A percentile compares a stretch with the other conserved stretches of the same genome.
phyloP scores from a whole-genome alignment of 1,140 invertebrate species.

The Stegodyphus dumicola region DNA sequence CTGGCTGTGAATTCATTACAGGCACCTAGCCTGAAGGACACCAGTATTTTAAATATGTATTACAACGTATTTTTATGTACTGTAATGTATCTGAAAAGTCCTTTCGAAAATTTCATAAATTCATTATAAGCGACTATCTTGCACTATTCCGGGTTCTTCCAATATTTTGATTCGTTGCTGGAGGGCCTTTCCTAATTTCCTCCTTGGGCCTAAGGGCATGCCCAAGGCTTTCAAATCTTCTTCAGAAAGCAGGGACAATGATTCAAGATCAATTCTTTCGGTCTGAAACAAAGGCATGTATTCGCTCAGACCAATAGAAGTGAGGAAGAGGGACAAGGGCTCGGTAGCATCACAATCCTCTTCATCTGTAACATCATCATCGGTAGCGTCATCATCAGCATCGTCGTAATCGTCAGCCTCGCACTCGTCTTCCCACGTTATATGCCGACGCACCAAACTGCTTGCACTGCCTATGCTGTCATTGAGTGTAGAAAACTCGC shows the following conservation, averaged over 20 bases:
- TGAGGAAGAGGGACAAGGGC: slow-evolving; percentile 75
- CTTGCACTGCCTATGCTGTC: slow-evolving; percentile 83
- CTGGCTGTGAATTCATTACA: no score
- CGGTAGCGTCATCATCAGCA: slow-evolving; percentile 4
- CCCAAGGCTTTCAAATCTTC: slow-evolving; percentile 85
- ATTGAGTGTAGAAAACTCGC: background rate
- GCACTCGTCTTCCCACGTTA: slow-evolving; percentile 62
- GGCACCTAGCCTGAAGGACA: no score
- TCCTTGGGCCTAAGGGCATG: slow-evolving; percentile 84
- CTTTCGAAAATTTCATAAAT: no score
- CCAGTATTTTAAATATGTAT: no score
- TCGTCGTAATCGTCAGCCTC: slow-evolving; percentile 4
- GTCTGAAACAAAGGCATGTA: slow-evolving; percentile 81
- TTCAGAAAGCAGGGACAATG: slow-evolving; percentile 88
- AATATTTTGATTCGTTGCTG: slow-evolving; percentile 80
- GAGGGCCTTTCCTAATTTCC: slow-evolving; percentile 86
- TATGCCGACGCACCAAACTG: slow-evolving; percentile 74
- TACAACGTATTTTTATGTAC: no score
- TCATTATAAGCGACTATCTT: slow-evolving; percentile 70
- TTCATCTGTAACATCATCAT: background rate
- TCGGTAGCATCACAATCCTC: background rate
- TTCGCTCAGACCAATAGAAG: slow-evolving; percentile 80
- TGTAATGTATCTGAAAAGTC: no score
- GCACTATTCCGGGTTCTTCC: slow-evolving; percentile 79
- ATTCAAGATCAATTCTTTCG: slow-evolving; percentile 92